Evolutionary conservation across 2,113 vertebrate species (phyloP).

Genomic region (Labeo catla): DNA sequence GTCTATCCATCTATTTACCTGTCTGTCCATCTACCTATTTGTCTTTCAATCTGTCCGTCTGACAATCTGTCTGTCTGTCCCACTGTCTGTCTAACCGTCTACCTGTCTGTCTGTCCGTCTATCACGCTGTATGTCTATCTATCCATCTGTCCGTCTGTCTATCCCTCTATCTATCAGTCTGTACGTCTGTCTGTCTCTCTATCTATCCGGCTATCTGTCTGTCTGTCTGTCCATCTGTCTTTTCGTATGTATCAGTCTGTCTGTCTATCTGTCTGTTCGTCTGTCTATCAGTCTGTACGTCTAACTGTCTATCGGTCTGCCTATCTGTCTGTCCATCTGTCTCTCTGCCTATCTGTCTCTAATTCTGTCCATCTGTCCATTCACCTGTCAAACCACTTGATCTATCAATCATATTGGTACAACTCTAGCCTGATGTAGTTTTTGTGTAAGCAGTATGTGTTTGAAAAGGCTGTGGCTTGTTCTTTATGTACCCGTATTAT

Average conservation of each 20-base stretch:
- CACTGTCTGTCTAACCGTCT: too few species aligned
- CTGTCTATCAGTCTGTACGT: background rate
- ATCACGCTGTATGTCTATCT: too few species aligned
- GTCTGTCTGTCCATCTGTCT: too few species aligned
- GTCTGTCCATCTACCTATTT: background rate
- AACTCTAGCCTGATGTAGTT: background rate
- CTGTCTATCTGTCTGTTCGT: background rate
- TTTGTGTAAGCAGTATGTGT: background rate
- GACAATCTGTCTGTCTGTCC: background rate
- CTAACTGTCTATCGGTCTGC: too few species aligned
- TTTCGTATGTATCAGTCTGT: too few species aligned
- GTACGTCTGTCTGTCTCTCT: background rate
- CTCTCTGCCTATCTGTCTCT: background rate
- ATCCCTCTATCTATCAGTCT: too few species aligned
- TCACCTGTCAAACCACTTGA: constrained; percentile 42
- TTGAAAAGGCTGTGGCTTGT: constrained; percentile 20
- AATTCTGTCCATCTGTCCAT: background rate
- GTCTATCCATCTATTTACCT: background rate
- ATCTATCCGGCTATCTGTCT: background rate
- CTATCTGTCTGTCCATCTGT: background rate
- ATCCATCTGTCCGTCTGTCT: too few species aligned
- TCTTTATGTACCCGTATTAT: background rate
- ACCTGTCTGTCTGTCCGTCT: background rate
- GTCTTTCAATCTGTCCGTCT: background rate
- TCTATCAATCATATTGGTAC: constrained; percentile 55